These are phyloP conservation scores for Limnephilus marmoratus DNA, from an alignment of 2,888 invertebrate species.

Conservation along the genomic window DNA sequence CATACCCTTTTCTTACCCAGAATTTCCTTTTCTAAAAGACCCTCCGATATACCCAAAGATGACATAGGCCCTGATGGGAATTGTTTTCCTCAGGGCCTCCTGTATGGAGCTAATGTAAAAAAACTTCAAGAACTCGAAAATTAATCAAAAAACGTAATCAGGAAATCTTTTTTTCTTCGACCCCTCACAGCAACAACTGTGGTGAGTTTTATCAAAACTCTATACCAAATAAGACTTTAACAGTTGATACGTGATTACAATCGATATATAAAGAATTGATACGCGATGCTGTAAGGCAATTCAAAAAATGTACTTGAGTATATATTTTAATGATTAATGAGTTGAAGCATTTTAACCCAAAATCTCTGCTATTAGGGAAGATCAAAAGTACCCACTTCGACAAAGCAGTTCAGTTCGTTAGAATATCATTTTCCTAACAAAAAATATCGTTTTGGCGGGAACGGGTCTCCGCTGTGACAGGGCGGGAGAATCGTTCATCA, in stretches of 20 bases:
- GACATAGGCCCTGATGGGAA: no score
- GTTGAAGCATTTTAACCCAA: not conserved
- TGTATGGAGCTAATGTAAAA: no score
- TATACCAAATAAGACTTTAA: not conserved
- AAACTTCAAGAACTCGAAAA: no score
- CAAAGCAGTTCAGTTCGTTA: not conserved
- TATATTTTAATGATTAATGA: not conserved
- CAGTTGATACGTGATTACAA: not conserved
- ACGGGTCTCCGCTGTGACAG: slow-evolving; percentile 3
- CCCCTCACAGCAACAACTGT: not conserved
- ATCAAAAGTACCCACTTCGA: not conserved
- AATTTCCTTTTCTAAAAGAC: no score
- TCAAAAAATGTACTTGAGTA: no score
- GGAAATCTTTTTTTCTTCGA: not conserved
- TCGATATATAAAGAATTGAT: no score
- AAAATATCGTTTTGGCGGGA: slow-evolving; percentile 45
- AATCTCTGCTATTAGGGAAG: not conserved
- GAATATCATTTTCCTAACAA: slow-evolving; percentile 3
- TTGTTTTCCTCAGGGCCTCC: no score
- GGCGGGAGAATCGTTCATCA: slow-evolving; percentile 51
- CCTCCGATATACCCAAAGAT: no score
- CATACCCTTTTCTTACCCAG: no score
- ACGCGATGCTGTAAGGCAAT: no score
- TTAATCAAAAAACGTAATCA: not conserved
- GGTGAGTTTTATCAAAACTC: not conserved